These are phyloP conservation scores for human DNA, from an alignment of 2,113 vertebrate species.

Conservation along the genomic window GRCh38 chr17:69854501-69855000, in stretches of 20 bases:
- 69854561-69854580: background rate
- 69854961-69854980: conserved; percentile 39
- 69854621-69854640: background rate
- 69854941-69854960: conserved; percentile 3
- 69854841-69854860: conserved; percentile 52
- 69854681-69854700: background rate
- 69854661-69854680: background rate
- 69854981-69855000: background rate
- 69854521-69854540: conserved; percentile 49
- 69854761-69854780: conserved; percentile 36
- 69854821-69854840: conserved; percentile 54
- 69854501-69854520: conserved; percentile 49
- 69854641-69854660: background rate
- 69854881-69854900: conserved; percentile 61
- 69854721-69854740: conserved; percentile 37
- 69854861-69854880: conserved; percentile 41
- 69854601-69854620: background rate
- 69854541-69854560: conserved; percentile 55
- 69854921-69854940: conserved; percentile 52
- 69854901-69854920: background rate
- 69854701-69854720: conserved; percentile 11
- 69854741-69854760: conserved; percentile 53
- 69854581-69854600: conserved; percentile 7
- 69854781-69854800: conserved; percentile 66
- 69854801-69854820: conserved; percentile 42